phyloP scores from a whole-genome alignment of 2,888 invertebrate species.

The Sycophila texana region DNA sequence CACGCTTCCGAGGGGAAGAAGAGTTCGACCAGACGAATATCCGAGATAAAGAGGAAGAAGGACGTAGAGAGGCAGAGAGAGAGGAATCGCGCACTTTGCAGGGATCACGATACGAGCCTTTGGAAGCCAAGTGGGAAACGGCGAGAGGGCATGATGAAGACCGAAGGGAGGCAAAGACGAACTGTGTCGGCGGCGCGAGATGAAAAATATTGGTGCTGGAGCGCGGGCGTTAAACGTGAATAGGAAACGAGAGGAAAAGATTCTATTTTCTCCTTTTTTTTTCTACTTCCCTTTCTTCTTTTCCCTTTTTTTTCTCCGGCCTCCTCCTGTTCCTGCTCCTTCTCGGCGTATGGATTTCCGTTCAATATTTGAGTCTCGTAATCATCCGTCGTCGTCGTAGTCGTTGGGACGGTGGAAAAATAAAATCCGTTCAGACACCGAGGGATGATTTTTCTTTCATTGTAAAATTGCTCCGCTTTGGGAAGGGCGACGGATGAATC shows the following conservation, averaged over 20 bases:
- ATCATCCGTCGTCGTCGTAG: no score
- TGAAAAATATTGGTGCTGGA: slow-evolving; percentile 22
- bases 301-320: no score
- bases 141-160: slow-evolving; percentile 9
- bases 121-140: neutral
- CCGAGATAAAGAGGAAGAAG: slow-evolving; percentile 8
- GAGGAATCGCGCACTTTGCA: slow-evolving; percentile 38
- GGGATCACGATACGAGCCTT: slow-evolving; percentile 28
- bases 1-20: slow-evolving; percentile 1
- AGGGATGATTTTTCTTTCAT: no score
- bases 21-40: slow-evolving; percentile 1
- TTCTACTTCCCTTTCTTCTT: neutral
- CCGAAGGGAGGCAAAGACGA: slow-evolving; percentile 15
- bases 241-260: slow-evolving; percentile 17
- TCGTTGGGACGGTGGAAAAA: no score
- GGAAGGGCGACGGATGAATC: no score
- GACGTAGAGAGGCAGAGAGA: slow-evolving; percentile 1
- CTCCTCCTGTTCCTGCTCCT: no score
- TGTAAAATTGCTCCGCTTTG: no score
- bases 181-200: neutral
- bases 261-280: slow-evolving; percentile 1
- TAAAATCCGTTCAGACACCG: no score
- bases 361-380: no score
- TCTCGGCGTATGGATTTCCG: no score
- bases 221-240: slow-evolving; percentile 17